phyloP scores from a whole-genome alignment of 2,888 invertebrate species.

The Drepanosiphum platanoidis region DNA sequence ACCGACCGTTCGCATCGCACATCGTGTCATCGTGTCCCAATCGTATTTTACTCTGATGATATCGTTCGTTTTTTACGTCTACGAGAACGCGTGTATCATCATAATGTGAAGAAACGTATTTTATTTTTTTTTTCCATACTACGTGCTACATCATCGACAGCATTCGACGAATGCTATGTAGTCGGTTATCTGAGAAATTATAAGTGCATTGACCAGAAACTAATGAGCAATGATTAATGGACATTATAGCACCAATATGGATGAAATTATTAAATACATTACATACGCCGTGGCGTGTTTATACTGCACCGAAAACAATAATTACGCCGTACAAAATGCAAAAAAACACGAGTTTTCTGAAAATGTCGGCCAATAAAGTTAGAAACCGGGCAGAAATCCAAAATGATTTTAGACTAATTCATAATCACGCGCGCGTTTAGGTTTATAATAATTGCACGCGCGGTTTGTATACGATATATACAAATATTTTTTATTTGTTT shows the following conservation, averaged over 20 bases:
- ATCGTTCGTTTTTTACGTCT: not conserved
- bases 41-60: too few species aligned
- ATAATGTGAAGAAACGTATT: not conserved
- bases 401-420: not conserved
- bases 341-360: not conserved
- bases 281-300: not conserved
- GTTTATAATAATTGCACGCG: too few species aligned
- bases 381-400: not conserved
- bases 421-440: not conserved
- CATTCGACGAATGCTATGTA: too few species aligned
- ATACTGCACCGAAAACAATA: not conserved
- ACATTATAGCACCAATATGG: not conserved
- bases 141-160: not conserved
- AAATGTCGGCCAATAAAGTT: not conserved
- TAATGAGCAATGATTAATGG: conserved; percentile 28
- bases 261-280: not conserved
- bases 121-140: not conserved
- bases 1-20: not conserved
- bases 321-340: too few species aligned
- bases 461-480: not conserved
- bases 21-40: not conserved
- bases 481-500: too few species aligned
- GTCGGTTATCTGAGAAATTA: conserved; percentile 8
- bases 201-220: conserved; percentile 23
- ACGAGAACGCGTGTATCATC: too few species aligned